Evolutionary conservation across 2,797 vertebrate species (phyloP).

Genomic region (Sebastes itinus): DNA sequence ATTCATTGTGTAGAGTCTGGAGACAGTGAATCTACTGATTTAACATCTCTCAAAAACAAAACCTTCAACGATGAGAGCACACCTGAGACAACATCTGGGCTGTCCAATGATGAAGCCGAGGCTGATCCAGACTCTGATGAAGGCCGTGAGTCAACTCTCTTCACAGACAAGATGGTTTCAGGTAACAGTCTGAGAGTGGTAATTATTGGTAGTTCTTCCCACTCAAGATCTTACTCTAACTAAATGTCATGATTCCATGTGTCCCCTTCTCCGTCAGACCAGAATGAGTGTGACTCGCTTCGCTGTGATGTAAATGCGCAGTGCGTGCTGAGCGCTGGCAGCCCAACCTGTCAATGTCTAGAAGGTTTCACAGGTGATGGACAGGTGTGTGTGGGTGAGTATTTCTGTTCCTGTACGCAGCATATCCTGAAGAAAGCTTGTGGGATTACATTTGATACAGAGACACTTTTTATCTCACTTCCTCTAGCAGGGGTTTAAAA

Average conservation of each 20-base stretch:
- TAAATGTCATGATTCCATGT: neutral
- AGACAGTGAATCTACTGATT: constrained; percentile 26
- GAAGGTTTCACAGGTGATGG: constrained; percentile 87
- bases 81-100: neutral
- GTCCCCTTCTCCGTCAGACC: constrained; percentile 75
- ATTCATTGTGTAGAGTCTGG: constrained; percentile 54
- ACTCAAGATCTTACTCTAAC: neutral
- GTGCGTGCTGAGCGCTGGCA: constrained; percentile 79
- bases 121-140: constrained; percentile 6
- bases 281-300: constrained; percentile 82
- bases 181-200: constrained; percentile 72
- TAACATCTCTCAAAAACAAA: constrained; percentile 50
- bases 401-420: neutral
- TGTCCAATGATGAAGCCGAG: neutral
- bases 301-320: constrained; percentile 83
- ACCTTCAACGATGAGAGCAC: constrained; percentile 54
- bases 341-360: constrained; percentile 83
- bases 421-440: neutral
- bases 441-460: constrained; percentile 1
- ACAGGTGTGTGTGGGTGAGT: constrained; percentile 86
- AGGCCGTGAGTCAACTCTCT: constrained; percentile 48
- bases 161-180: constrained; percentile 89
- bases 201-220: neutral
- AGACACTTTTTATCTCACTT: neutral
- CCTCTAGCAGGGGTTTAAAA: neutral